Evolutionary conservation across 1,140 invertebrate genomes (phyloP).

Genomic region (Homalodisca vitripennis): DNA sequence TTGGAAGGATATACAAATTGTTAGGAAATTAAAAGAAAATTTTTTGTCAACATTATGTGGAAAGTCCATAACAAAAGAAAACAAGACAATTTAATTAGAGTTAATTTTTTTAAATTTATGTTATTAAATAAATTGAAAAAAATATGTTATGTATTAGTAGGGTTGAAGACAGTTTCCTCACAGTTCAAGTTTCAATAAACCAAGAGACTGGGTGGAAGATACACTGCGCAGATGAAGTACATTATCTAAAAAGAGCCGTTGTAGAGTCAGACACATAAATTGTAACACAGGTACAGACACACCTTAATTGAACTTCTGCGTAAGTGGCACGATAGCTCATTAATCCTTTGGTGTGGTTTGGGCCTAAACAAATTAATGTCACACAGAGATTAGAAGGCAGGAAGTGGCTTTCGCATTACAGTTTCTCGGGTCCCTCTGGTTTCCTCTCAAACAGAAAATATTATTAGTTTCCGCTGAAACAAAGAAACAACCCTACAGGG

Average conservation of each 20-base stretch:
- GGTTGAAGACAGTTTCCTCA: slow-evolving; percentile 12
- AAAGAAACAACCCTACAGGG: too few species aligned
- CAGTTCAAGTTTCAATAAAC: slow-evolving; percentile 25
- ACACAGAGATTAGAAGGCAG: too few species aligned
- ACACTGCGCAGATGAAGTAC: not conserved
- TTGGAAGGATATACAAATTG: not conserved
- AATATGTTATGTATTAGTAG: not conserved
- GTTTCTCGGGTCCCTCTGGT: too few species aligned
- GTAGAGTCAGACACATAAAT: slow-evolving; percentile 18
- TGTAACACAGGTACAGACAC: slow-evolving; percentile 18
- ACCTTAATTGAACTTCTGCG: slow-evolving; percentile 28
- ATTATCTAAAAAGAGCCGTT: slow-evolving; percentile 10
- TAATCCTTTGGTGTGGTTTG: slow-evolving; percentile 27
- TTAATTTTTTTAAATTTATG: not conserved
- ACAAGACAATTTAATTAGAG: not conserved
- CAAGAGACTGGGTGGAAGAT: slow-evolving; percentile 2
- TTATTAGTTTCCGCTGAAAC: too few species aligned
- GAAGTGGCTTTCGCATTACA: too few species aligned
- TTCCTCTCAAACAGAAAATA: too few species aligned
- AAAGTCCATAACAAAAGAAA: not conserved
- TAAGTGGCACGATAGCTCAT: slow-evolving; percentile 18
- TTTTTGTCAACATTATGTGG: too few species aligned
- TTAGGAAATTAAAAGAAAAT: not conserved
- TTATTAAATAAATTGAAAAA: not conserved
- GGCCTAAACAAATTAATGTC: slow-evolving; percentile 26